A percentile compares a stretch with the other conserved stretches of the same genome.
phyloP scores from a whole-genome alignment of 2,888 invertebrate species.

The Campaea margaritaria region DNA sequence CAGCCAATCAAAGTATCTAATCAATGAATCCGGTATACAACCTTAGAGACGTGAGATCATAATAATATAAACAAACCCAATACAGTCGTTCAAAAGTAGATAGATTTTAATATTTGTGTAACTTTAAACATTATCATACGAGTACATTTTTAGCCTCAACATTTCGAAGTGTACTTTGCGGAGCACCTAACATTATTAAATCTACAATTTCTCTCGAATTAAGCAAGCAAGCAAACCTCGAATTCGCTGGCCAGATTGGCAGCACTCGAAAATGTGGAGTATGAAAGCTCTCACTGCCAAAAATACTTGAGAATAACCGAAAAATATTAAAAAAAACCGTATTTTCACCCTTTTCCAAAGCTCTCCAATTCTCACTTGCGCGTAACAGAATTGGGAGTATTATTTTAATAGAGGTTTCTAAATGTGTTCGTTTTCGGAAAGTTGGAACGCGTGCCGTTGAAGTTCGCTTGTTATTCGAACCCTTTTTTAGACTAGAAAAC shows the following conservation, averaged over 20 bases:
- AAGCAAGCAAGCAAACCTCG: slow-evolving; percentile 20
- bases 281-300: slow-evolving; percentile 14
- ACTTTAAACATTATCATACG: too few relatives aligned
- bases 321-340: slow-evolving; percentile 14
- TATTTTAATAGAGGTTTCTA: slow-evolving; percentile 24
- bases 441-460: slow-evolving; percentile 13
- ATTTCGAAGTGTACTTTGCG: not conserved
- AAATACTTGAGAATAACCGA: slow-evolving; percentile 17
- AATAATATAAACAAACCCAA: too few relatives aligned
- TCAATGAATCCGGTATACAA: too few relatives aligned
- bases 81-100: too few relatives aligned
- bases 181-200: slow-evolving; percentile 9
- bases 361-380: slow-evolving; percentile 23
- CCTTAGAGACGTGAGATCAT: too few relatives aligned
- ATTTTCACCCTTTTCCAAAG: slow-evolving; percentile 24
- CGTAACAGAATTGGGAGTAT: slow-evolving; percentile 24
- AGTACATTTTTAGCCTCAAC: not conserved
- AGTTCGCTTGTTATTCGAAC: slow-evolving; percentile 15
- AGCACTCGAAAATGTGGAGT: slow-evolving; percentile 12
- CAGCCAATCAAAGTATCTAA: too few relatives aligned
- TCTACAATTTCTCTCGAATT: slow-evolving; percentile 16
- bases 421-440: slow-evolving; percentile 19
- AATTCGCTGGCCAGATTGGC: slow-evolving; percentile 20
- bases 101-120: too few relatives aligned
- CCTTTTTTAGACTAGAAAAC: slow-evolving; percentile 8